Base-by-base conservation (phyloP, 2,113 vertebrate genomes). In the Chaetorhynchus papuensis region DNA sequence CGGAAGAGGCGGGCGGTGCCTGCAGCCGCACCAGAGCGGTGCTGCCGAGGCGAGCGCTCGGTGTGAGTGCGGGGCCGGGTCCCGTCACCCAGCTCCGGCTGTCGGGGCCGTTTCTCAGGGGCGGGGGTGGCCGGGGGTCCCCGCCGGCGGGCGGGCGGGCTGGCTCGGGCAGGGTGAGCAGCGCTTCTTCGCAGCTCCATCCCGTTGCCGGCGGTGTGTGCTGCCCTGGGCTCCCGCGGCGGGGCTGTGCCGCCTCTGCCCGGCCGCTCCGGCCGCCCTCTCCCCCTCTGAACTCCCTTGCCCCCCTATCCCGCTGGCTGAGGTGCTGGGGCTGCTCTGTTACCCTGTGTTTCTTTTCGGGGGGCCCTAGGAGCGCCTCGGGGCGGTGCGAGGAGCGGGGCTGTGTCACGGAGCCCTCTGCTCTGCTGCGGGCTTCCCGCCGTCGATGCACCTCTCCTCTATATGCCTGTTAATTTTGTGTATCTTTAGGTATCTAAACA, bases 371-470 rank as follows among this genome's bases (percentile, higher is more conserved):
- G 28, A 24, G 10, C 4, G 6, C 6, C 2, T 13, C 31, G 3
- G 2, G 61, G 71, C 4, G 28, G 66, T 16, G 1, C 2, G 56
- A 13, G 74, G 27, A 13, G 47, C 1, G 3, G 50, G 50, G 41
- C 56, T 6, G n/a, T 3, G 35, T 5, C 11, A 0, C 1, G 2
- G 44, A 10, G 49, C 39, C 2, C 10, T 0, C 6, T 5, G 37
- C 50, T 65, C 41, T 12, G 6, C 42, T 9, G 0, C 0, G 27
- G 3, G 15, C 57, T 28, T 31, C 69, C 45, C 23, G 6, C 14
- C 2, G 6, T 1, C 10, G 0, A 2, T 5, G 82, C 20, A 0
- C 6, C 3, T 39, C 33, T 39, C 8, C 23, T 30, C 0, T 4
- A 11, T 1, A 13, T 2, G 4, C 0, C 5, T 9, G 0, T 33